Evolutionary conservation across 1,140 invertebrate genomes (phyloP).

Genomic region (Plodia interpunctella): DNA sequence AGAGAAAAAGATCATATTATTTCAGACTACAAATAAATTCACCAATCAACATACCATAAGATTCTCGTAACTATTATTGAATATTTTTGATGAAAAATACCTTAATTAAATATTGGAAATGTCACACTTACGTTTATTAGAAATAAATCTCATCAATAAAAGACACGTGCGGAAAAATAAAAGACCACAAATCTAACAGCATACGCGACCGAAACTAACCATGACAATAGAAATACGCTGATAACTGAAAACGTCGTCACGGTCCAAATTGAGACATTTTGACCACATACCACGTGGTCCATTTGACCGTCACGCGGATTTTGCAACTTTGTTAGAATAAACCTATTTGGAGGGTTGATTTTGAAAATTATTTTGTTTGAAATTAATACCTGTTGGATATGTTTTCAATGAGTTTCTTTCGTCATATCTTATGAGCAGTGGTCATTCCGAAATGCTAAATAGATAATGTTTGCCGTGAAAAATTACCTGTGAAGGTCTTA

Average conservation of each 20-base stretch:
- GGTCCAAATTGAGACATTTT: slow-evolving; percentile 25
- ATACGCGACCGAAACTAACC: not conserved
- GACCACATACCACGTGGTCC: slow-evolving; percentile 31
- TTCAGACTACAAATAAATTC: too few species aligned
- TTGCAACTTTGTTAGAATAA: slow-evolving; percentile 9
- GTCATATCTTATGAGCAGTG: too few species aligned
- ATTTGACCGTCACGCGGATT: slow-evolving; percentile 27
- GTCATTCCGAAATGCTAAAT: too few species aligned
- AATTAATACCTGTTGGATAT: not conserved
- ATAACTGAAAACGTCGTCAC: slow-evolving; percentile 21
- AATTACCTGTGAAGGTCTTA: too few species aligned
- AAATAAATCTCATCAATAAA: not conserved
- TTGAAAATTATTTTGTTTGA: not conserved
- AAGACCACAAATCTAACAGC: not conserved
- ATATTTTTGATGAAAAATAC: too few species aligned
- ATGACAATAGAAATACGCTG: not conserved
- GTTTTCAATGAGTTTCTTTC: too few species aligned
- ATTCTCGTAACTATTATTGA: too few species aligned
- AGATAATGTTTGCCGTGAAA: too few species aligned
- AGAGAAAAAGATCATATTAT: too few species aligned
- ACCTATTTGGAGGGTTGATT: not conserved
- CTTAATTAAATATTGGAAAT: too few species aligned
- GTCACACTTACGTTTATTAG: not conserved
- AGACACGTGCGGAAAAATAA: slow-evolving; percentile 1
- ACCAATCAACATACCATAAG: too few species aligned